Percentiles rank a stretch among this genome's conserved stretches.
Conservation (phyloP, 2,888 invertebrate species). For the Aspidiotus rigidus region DNA sequence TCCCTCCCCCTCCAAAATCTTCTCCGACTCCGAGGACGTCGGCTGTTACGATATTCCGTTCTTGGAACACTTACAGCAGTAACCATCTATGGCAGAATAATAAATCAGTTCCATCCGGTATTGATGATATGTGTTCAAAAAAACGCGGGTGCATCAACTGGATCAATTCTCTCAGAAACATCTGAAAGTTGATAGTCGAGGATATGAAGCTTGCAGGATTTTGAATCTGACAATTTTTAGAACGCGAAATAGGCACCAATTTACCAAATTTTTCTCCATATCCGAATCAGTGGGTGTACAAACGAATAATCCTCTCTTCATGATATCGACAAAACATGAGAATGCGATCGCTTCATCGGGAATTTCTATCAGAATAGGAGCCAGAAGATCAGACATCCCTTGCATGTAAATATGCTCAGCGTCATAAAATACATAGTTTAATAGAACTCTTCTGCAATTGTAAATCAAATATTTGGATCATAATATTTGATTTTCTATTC, state of each 20-base stretch:
- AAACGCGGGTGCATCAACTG: slow-evolving; percentile 85
- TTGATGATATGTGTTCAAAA: slow-evolving; percentile 70
- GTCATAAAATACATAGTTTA: slow-evolving; percentile 99
- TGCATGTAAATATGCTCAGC: slow-evolving; percentile 93
- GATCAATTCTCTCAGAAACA: slow-evolving; percentile 76
- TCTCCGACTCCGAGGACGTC: no score
- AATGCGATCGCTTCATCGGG: slow-evolving; percentile 92
- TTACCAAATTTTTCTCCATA: slow-evolving; percentile 82
- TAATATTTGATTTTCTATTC: background rate
- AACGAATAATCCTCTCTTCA: slow-evolving; percentile 89
- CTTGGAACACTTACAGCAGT: slow-evolving; percentile 55
- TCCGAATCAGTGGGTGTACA: slow-evolving; percentile 89
- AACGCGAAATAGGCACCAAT: slow-evolving; percentile 36
- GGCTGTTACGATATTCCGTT: no score
- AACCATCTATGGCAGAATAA: slow-evolving; percentile 95
- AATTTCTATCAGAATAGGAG: slow-evolving; percentile 80
- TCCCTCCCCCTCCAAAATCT: no score
- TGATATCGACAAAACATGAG: slow-evolving; percentile 98
- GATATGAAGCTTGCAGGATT: no score
- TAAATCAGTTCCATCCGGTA: slow-evolving; percentile 78
- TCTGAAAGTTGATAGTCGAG: slow-evolving; percentile 45
- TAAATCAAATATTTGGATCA: background rate
- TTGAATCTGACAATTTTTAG: slow-evolving; percentile 11
- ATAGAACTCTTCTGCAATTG: slow-evolving; percentile 69
- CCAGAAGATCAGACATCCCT: slow-evolving; percentile 95